Evolutionary conservation across 2,888 invertebrate species (phyloP), one percentile per base, ranked within the genome.

Genomic region (Anodontia alba): DNA sequence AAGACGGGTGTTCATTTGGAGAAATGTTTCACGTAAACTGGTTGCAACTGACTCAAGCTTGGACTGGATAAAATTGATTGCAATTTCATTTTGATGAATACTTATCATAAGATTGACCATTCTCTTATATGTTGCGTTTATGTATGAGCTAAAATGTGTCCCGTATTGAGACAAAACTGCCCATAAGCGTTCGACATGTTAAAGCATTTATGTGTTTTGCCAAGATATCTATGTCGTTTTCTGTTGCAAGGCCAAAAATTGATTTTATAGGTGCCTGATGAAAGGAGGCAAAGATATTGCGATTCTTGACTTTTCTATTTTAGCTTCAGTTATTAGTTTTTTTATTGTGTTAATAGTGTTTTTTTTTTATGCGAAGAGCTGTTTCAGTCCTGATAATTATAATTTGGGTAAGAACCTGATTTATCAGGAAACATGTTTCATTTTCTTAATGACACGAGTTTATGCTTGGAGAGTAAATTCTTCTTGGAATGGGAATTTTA

Each of bases 221-320:
- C 26, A 86, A 36, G 29, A 62, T 71, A 31, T 77, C 62, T 20
- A 83, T 76, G 71, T 86, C 86, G 49, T 77, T 73, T 17, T 66
- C 17, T 29, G 83, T 86, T 0, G 86, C 83, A 7, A 81, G 81
- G 0, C 81, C 79, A 76, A 86, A 81, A 1, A 86, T 38, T 31
- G 73, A 67, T 69, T 78, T 79, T 1, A 83, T 12, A 83, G 69
- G 20, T 75, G 38, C 1, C 86, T 80, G 17, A 81, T 75, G 62
- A 86, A 83, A 7, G 79, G 76, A 23, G 83, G 71, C 0, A 83
- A 29, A 20, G 77, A 54, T 17, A 78, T 33, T 29, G 67, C 69
- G 3, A 23, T 46, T 49, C 69, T 73, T 10, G 57, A 57, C 36
- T 31, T 72, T 43, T 33, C 23, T 7, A 2, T 3, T 51, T n/a